Percentiles rank a stretch among this genome's conserved stretches.
These are phyloP conservation scores for Prenolepis imparis DNA, from an alignment of 2,888 invertebrate genomes.

Conservation along the genomic window DNA sequence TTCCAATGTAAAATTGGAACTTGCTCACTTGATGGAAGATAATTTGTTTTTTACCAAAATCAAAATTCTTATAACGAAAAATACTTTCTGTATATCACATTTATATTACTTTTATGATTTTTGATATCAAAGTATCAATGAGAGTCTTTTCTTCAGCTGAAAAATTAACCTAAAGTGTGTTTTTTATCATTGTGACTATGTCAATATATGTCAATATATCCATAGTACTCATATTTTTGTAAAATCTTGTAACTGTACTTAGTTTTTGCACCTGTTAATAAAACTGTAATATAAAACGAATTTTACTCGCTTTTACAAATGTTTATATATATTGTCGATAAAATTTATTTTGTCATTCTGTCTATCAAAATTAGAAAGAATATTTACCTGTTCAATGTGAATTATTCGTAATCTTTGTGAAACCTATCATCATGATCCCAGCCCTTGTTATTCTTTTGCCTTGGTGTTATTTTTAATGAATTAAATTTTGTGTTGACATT, in stretches of 20 bases:
- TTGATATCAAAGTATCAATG: neutral
- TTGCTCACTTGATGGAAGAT: neutral
- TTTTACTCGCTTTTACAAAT: constrained; percentile 27
- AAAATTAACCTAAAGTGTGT: neutral
- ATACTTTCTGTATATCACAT: neutral
- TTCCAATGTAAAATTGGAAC: neutral
- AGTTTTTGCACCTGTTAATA: neutral
- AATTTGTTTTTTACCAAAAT: neutral
- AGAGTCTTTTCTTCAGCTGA: neutral
- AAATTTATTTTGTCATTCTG: neutral
- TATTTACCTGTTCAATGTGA: neutral
- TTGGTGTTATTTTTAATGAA: constrained; percentile 55
- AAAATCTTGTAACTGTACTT: neutral
- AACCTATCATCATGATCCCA: constrained; percentile 80
- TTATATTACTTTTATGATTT: neutral
- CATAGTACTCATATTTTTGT: neutral
- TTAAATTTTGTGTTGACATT: constrained; percentile 64
- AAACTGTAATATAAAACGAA: constrained; percentile 39
- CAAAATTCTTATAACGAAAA: neutral
- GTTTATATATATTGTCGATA: neutral
- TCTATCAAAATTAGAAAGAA: neutral
- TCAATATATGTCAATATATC: neutral
- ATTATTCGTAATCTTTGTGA: constrained; percentile 75
- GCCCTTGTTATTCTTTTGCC: constrained; percentile 72
- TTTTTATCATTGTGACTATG: neutral